Percentiles rank a stretch among this genome's conserved stretches.
Conservation (phyloP, 2,888 invertebrate species). For the Cephus spinipes region DNA sequence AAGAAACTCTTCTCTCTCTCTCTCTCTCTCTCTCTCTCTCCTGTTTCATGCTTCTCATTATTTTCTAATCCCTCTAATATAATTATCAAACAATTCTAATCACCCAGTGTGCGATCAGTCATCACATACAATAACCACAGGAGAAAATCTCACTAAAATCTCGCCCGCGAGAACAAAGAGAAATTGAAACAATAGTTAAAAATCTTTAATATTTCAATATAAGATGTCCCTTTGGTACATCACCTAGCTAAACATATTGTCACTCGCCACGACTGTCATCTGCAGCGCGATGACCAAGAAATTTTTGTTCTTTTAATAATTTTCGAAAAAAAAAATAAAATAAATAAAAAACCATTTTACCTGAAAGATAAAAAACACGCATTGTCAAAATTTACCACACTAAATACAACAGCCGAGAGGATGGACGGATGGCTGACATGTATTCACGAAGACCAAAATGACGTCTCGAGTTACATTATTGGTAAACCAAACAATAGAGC, state of each 20-base stretch:
- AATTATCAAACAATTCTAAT: not conserved
- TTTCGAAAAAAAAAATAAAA: not conserved
- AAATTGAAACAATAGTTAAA: conserved; percentile 13
- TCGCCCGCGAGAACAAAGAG: conserved; percentile 55
- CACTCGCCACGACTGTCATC: not conserved
- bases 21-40: not conserved
- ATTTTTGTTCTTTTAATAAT: not conserved
- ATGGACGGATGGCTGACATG: conserved; percentile 59
- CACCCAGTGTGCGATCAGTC: not conserved
- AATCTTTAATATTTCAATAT: not conserved
- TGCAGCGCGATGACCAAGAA: not conserved
- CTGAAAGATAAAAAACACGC: not conserved
- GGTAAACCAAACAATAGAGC: not conserved
- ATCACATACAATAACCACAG: not conserved
- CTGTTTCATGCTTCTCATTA: not conserved
- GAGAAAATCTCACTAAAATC: conserved; percentile 33
- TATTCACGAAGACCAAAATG: not conserved
- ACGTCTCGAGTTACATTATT: not conserved
- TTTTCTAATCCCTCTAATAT: not conserved
- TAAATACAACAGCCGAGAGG: conserved; percentile 47
- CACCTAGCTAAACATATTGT: not conserved
- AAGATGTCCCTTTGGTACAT: not conserved
- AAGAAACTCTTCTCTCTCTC: not conserved
- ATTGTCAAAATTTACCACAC: not conserved
- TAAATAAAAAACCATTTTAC: not conserved